Conservation (phyloP, 2,797 vertebrate genomes). For the Discoglossus pictus region DNA sequence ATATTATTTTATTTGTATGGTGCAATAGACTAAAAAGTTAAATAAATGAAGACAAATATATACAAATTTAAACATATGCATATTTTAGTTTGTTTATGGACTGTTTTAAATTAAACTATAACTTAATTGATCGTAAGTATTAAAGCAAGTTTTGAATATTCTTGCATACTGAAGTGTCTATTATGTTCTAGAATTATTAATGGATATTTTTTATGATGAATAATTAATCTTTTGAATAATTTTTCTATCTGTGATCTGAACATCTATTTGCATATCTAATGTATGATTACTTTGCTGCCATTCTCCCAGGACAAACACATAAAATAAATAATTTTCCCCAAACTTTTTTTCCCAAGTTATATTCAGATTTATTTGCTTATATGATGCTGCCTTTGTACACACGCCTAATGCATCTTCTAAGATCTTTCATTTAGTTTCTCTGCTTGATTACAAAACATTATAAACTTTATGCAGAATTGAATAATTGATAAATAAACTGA, state of each 20-base stretch:
- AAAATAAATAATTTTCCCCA: constrained; percentile 71
- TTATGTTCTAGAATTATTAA: constrained; percentile 50
- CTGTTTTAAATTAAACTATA: constrained; percentile 20
- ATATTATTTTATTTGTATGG: no score
- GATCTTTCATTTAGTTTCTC: no score
- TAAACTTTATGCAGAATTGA: no score
- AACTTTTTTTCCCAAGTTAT: constrained; percentile 63
- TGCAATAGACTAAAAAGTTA: constrained; percentile 22
- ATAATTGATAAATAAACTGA: no score
- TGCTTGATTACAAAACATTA: no score
- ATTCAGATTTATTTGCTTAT: constrained; percentile 55
- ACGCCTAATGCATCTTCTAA: no score
- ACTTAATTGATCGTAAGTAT: constrained; percentile 47
- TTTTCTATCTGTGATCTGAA: constrained; percentile 92
- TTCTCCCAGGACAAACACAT: constrained; percentile 82
- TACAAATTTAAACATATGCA: constrained; percentile 7
- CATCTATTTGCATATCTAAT: constrained; percentile 96
- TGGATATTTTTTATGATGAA: constrained; percentile 50
- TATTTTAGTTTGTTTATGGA: constrained; percentile 34
- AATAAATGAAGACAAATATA: constrained; percentile 8
- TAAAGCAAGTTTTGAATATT: constrained; percentile 35
- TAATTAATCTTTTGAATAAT: constrained; percentile 87
- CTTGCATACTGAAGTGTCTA: constrained; percentile 88
- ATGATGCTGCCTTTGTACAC: constrained; percentile 35
- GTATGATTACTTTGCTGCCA: constrained; percentile 75